Conservation (phyloP, 2,797 vertebrate species). For the Parambassis ranga region DNA sequence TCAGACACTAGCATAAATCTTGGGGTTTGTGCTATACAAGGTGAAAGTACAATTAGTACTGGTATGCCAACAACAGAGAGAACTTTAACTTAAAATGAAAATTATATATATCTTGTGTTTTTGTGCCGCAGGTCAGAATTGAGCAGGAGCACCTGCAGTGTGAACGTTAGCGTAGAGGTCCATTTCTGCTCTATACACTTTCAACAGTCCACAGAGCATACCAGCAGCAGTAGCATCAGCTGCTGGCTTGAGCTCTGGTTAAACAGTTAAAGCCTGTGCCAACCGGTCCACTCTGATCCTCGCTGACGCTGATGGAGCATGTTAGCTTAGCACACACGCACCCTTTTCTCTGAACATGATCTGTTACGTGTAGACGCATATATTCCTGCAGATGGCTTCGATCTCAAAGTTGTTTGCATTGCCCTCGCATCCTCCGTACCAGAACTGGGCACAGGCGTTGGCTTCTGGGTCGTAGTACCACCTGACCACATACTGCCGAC, state of each 20-base stretch:
- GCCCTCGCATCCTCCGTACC: conserved; percentile 87
- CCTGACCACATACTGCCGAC: conserved; percentile 78
- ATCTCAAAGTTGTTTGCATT: conserved; percentile 86
- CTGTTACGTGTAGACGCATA: conserved; percentile 74
- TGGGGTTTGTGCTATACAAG: no score
- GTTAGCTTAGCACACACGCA: conserved; percentile 1
- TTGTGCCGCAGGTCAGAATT: neutral
- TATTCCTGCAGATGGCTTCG: conserved; percentile 76
- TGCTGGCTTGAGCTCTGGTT: neutral
- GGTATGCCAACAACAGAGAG: no score
- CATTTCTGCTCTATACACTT: neutral
- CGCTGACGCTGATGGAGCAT: neutral
- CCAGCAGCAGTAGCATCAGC: neutral
- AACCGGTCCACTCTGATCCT: conserved; percentile 6
- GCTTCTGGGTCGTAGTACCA: conserved; percentile 87
- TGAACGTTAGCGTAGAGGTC: conserved; percentile 11
- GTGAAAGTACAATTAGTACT: no score
- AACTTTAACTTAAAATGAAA: no score
- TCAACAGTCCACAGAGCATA: neutral
- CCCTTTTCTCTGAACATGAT: neutral
- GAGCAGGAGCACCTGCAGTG: conserved; percentile 19
- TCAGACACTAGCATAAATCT: no score
- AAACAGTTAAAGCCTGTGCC: neutral
- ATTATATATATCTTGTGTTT: no score
- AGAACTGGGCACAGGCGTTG: conserved; percentile 89